A percentile compares a stretch with the other conserved stretches of the same genome.
phyloP scores from a whole-genome alignment of 2,113 vertebrate species.

The Alouatta palliata region DNA sequence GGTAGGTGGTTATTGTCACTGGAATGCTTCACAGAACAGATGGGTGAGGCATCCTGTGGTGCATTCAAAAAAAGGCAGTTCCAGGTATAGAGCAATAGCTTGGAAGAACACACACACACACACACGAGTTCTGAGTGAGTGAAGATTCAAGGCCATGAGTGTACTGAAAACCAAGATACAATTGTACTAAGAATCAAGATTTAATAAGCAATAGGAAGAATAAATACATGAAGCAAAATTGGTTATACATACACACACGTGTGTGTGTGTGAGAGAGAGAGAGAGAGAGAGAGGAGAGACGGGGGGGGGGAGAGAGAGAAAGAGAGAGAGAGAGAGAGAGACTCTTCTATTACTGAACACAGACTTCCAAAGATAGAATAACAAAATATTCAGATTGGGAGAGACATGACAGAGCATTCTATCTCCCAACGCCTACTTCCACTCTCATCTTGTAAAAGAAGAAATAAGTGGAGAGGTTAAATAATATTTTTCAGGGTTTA shows the following conservation, averaged over 20 bases:
- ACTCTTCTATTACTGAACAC: background rate
- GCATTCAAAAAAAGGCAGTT: slow-evolving; percentile 23
- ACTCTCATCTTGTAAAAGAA: background rate
- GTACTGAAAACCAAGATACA: background rate
- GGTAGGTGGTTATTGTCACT: background rate
- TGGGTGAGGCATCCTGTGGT: background rate
- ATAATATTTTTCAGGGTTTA: slow-evolving; percentile 12
- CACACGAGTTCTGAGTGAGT: background rate
- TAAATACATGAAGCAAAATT: background rate
- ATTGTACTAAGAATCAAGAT: background rate
- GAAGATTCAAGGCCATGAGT: background rate
- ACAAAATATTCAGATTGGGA: background rate
- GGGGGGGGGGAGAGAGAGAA: no score
- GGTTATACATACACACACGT: background rate
- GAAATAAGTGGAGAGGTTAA: background rate
- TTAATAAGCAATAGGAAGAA: background rate
- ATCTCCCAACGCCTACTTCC: background rate
- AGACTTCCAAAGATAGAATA: background rate
- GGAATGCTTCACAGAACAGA: slow-evolving; percentile 28
- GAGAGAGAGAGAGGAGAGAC: no score
- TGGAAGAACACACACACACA: background rate
- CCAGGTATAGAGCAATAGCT: background rate
- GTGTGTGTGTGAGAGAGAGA: no score
- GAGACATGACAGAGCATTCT: background rate
- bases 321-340: background rate